Base-by-base conservation (phyloP, 2,888 invertebrate genomes). In the Agrypnus murinus region DNA sequence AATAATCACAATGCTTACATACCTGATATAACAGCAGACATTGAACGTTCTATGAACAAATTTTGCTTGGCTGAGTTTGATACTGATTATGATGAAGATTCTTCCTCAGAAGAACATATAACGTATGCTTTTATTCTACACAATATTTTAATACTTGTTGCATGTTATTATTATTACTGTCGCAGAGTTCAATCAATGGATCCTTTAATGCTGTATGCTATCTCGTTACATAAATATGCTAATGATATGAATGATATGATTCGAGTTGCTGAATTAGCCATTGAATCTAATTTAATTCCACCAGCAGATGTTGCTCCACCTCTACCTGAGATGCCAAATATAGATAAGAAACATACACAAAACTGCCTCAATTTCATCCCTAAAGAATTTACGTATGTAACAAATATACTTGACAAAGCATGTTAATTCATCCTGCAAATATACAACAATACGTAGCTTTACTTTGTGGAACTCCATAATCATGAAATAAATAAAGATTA, bases 151-250 rank as follows among this genome's bases (percentile, higher is more conserved):
- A n/a, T n/a, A n/a, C n/a, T n/a, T n/a, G n/a, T n/a, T n/a, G n/a
- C n/a, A n/a, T n/a, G n/a, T n/a, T n/a, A n/a, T n/a, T n/a, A n/a
- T n/a, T n/a, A n/a, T n/a, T n/a, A 12, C 7, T 38, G 17, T 50
- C 19, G 2, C 5, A 85, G 84, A 10, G 77, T 85, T 43, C 79
- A 82, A 32, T 76, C 82, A n/a, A 78, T 80, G 77, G 81, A 85
- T 74, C 84, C 84, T 0, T 63, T 83, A 14, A 78, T 84, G 66
- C 63, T 82, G 14, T 80, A 84, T 73, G 80, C 83, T 1, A 84
- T 85, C 46, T 74, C 81, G 8, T 72, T 85, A 25, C 85, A 85
- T 68, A 84, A 84, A 75, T 81, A 84, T 74, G 75, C 78, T 31
- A 82, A 79, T 68, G 78, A 83, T 65, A 81, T 84, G 76, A 79